phyloP scores from a whole-genome alignment of 2,888 invertebrate genomes.

The Xylota sylvarum region DNA sequence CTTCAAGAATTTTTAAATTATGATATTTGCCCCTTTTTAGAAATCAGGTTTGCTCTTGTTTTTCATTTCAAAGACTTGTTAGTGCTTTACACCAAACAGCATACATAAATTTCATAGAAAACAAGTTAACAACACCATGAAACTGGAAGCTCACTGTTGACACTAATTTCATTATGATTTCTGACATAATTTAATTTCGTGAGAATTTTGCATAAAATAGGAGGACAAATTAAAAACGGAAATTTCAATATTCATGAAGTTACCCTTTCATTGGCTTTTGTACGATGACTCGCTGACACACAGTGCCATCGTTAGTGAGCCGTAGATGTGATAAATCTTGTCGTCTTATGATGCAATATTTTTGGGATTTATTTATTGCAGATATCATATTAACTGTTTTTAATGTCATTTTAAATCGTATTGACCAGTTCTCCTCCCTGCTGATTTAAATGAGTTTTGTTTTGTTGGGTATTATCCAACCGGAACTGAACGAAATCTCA shows the following conservation, averaged over 20 bases:
- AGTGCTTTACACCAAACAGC: neutral
- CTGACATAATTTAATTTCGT: slow-evolving; percentile 16
- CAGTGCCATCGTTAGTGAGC: neutral
- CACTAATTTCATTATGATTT: neutral
- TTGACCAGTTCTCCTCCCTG: neutral
- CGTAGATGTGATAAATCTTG: slow-evolving; percentile 17
- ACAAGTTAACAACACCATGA: slow-evolving; percentile 10
- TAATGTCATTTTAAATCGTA: slow-evolving; percentile 1
- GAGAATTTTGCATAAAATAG: slow-evolving; percentile 42
- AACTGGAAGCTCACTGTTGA: neutral
- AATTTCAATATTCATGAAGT: slow-evolving; percentile 52
- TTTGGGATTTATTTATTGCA: slow-evolving; percentile 7
- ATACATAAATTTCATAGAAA: neutral
- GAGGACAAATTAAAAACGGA: slow-evolving; percentile 22
- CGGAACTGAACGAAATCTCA: slow-evolving; percentile 15
- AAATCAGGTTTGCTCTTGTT: slow-evolving; percentile 14
- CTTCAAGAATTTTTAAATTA: neutral
- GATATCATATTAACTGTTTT: neutral
- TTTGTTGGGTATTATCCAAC: slow-evolving; percentile 6
- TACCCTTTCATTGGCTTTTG: slow-evolving; percentile 18
- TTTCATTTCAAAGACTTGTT: neutral
- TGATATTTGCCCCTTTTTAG: neutral
- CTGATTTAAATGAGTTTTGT: neutral
- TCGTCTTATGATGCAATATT: slow-evolving; percentile 20
- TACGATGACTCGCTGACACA: slow-evolving; percentile 16